These are phyloP conservation scores for Phoenicopterus ruber DNA, from an alignment of 2,113 vertebrate species.

Conservation along the genomic window DNA sequence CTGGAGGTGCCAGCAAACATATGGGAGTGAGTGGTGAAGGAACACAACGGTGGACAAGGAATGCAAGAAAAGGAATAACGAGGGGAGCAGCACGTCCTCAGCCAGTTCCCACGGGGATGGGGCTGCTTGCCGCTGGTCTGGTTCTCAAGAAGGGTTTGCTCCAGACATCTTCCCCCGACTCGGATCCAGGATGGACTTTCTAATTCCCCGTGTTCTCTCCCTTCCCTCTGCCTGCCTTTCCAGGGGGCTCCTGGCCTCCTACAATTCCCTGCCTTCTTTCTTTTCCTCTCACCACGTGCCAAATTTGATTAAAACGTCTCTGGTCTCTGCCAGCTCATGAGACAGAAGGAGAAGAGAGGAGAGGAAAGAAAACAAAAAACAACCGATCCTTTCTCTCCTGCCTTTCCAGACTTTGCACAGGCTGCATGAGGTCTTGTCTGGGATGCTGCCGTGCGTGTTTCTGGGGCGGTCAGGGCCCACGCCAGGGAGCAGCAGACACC, in stretches of 20 bases:
- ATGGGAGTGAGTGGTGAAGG: background rate
- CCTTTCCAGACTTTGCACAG: background rate
- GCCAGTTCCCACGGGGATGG: background rate
- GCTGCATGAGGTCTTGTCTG: background rate
- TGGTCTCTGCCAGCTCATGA: background rate
- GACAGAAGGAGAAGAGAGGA: background rate
- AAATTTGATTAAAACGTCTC: background rate
- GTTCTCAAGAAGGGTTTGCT: background rate
- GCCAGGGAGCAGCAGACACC: background rate
- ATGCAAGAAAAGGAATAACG: background rate
- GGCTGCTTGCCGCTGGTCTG: background rate
- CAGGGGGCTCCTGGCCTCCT: background rate
- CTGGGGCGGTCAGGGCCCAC: accelerated
- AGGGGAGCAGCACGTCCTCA: background rate
- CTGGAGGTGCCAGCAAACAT: background rate
- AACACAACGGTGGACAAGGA: background rate
- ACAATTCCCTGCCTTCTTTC: background rate
- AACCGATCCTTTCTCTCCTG: background rate
- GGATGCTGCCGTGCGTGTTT: background rate
- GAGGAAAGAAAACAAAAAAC: background rate
- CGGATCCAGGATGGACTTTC: background rate
- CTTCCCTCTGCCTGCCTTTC: background rate
- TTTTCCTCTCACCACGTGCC: background rate
- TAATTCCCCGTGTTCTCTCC: background rate
- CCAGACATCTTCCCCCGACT: background rate